These are phyloP conservation scores for Phylloscopus collybita DNA, from an alignment of 2,797 vertebrate species.

Conservation along the genomic window DNA sequence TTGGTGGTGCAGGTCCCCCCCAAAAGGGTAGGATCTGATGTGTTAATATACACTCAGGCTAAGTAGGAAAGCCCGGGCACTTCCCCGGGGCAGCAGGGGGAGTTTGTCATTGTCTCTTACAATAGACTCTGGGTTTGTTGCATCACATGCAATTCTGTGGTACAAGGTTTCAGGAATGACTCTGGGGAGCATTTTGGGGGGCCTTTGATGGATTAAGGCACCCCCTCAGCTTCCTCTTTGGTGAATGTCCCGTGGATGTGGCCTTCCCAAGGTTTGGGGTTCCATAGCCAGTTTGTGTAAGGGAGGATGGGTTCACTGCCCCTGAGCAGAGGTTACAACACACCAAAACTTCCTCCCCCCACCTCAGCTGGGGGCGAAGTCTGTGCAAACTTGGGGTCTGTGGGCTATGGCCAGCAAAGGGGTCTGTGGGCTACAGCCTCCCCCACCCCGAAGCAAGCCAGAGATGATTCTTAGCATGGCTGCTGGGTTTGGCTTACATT, in stretches of 20 bases:
- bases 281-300: background rate
- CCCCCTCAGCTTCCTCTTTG: background rate
- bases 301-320: background rate
- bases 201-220: background rate
- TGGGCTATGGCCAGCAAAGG: no score
- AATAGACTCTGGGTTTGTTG: background rate
- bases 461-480: background rate
- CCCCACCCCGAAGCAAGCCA: background rate
- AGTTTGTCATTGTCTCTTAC: background rate
- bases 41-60: background rate
- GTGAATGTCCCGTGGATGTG: accelerated
- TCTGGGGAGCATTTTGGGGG: background rate
- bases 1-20: background rate
- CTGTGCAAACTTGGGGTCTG: background rate
- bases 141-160: background rate
- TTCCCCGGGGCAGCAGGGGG: background rate
- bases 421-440: background rate
- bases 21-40: background rate
- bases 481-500: background rate
- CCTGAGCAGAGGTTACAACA: background rate
- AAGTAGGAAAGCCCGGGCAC: background rate
- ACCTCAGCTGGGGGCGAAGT: accelerated
- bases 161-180: background rate
- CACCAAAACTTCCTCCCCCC: accelerated
- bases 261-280: background rate